phyloP scores from a whole-genome alignment of 2,113 vertebrate genomes.

The Pygoscelis antarcticus region DNA sequence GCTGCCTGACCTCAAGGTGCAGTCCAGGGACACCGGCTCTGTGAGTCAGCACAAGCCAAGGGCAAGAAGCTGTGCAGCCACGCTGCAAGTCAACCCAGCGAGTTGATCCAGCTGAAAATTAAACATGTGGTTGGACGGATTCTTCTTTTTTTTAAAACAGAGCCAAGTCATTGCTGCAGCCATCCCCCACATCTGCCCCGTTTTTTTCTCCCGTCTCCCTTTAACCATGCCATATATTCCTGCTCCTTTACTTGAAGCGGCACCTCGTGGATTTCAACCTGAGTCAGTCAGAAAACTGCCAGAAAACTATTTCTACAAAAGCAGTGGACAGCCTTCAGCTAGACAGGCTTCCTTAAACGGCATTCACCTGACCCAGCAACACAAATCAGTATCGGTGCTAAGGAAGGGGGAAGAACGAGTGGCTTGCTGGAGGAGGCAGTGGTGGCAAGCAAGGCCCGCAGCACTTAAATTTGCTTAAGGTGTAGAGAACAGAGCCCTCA shows the following conservation, averaged over 20 bases:
- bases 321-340: neutral
- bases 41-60: neutral
- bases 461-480: neutral
- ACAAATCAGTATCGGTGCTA: neutral
- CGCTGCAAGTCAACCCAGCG: neutral
- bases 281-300: neutral
- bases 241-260: neutral
- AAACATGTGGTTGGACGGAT: neutral
- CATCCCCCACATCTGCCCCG: neutral
- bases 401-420: neutral
- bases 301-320: neutral
- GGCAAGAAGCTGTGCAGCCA: neutral
- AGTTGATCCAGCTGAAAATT: neutral
- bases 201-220: neutral
- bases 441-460: neutral
- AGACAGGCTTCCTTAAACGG: neutral
- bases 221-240: neutral
- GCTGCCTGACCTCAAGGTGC: neutral
- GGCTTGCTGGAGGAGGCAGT: neutral
- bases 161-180: neutral
- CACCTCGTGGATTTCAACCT: neutral
- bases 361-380: fast-evolving
- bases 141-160: neutral
- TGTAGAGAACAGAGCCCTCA: neutral
- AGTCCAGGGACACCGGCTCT: neutral